Conservation (phyloP, 2,113 vertebrate species). For the Clinocottus analis region DNA sequence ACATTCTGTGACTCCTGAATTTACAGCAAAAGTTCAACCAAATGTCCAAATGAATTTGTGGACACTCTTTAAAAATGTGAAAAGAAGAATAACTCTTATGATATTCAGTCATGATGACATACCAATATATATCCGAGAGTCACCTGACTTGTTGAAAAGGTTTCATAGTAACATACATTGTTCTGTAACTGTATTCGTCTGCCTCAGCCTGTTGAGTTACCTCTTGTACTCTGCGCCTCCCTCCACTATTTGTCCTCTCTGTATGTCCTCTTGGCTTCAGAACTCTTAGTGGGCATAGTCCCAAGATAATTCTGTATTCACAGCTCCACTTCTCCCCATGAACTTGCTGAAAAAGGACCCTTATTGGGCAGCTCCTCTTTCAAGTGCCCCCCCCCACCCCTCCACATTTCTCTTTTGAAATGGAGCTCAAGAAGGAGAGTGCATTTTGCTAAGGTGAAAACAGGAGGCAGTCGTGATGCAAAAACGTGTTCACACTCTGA, state of each 20-base stretch:
- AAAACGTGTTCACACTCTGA: conserved; percentile 50
- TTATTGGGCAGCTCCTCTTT: conserved; percentile 65
- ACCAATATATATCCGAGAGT: background rate
- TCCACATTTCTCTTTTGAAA: conserved; percentile 62
- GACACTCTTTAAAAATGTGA: background rate
- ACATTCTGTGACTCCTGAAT: background rate
- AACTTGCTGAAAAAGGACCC: conserved; percentile 37
- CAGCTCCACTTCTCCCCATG: conserved; percentile 38
- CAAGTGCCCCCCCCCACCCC: conserved; percentile 20
- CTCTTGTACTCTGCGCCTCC: background rate
- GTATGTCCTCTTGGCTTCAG: conserved; percentile 19
- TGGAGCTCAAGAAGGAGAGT: conserved; percentile 66
- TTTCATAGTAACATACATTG: background rate
- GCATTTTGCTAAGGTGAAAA: conserved; percentile 58
- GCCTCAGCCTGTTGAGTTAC: background rate
- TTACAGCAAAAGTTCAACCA: background rate
- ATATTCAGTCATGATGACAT: background rate
- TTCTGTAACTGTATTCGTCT: background rate
- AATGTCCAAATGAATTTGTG: background rate
- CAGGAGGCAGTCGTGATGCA: conserved; percentile 42
- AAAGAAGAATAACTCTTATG: background rate
- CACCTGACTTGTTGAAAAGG: too few species aligned
- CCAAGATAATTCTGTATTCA: conserved; percentile 46
- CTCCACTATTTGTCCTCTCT: conserved; percentile 7
- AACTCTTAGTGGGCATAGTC: conserved; percentile 38